A percentile compares a stretch with the other conserved stretches of the same genome.
These are phyloP conservation scores for Lithophane semibrunnea DNA, from an alignment of 2,888 invertebrate genomes.

Conservation along the genomic window DNA sequence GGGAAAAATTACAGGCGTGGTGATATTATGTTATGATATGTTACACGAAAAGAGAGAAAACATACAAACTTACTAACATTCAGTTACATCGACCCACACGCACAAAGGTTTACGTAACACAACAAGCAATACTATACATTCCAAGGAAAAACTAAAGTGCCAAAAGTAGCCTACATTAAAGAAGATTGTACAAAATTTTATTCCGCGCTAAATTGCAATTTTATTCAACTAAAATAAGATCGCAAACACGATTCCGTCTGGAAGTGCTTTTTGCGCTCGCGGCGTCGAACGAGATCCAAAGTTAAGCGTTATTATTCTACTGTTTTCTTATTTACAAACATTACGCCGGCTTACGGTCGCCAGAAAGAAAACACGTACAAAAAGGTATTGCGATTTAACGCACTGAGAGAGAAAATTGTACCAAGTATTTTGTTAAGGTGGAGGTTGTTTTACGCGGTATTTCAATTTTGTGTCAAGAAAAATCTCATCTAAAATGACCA, in stretches of 20 bases:
- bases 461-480: not conserved
- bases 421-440: constrained; percentile 38
- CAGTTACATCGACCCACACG: not conserved
- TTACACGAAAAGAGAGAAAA: not conserved
- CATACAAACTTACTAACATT: not conserved
- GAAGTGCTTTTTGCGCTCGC: constrained; percentile 63
- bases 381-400: constrained; percentile 71
- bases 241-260: constrained; percentile 59
- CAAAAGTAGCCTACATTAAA: constrained; percentile 54
- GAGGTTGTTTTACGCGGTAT: constrained; percentile 23
- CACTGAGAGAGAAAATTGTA: constrained; percentile 71
- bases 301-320: constrained; percentile 68
- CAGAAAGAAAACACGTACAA: constrained; percentile 65
- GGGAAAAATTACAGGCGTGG: not conserved
- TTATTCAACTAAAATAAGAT: constrained; percentile 67
- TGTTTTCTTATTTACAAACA: constrained; percentile 71
- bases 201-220: constrained; percentile 62
- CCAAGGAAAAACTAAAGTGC: constrained; percentile 41
- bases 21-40: not conserved
- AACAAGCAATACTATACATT: constrained; percentile 26
- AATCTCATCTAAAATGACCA: not conserved
- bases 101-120: constrained; percentile 14
- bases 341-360: constrained; percentile 61
- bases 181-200: constrained; percentile 58
- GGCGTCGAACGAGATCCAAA: constrained; percentile 63